These are phyloP conservation scores for Trichomalopsis sarcophagae DNA, from an alignment of 1,140 invertebrate genomes.

Conservation along the genomic window DNA sequence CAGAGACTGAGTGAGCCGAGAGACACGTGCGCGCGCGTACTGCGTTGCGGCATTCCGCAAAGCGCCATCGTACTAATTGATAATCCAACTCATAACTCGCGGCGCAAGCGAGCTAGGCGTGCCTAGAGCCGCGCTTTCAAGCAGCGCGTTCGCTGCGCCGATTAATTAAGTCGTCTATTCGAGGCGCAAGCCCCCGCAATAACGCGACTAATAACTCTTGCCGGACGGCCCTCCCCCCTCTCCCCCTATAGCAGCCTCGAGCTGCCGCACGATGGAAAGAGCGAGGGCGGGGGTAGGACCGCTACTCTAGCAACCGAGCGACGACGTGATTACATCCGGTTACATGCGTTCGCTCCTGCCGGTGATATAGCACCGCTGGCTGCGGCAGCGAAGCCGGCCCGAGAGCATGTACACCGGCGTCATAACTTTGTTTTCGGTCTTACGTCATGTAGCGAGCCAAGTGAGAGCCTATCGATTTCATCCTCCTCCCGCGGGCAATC, in stretches of 20 bases:
- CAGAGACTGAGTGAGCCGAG: too few species aligned
- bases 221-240: neutral
- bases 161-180: conserved; percentile 62
- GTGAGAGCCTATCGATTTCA: neutral
- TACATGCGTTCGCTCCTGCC: conserved; percentile 49
- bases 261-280: neutral
- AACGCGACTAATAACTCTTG: conserved; percentile 58
- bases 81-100: conserved; percentile 50
- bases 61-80: conserved; percentile 53
- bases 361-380: conserved; percentile 43
- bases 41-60: neutral
- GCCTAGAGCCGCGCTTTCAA: neutral
- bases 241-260: too few species aligned
- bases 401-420: neutral
- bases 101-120: neutral
- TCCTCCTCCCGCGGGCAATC: neutral
- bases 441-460: conserved; percentile 3
- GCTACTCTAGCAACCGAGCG: conserved; percentile 17
- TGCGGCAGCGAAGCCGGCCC: neutral
- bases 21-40: too few species aligned
- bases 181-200: conserved; percentile 56
- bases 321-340: conserved; percentile 44
- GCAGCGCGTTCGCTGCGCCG: conserved; percentile 40
- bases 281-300: neutral
- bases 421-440: conserved; percentile 40